A percentile compares a stretch with the other conserved stretches of the same genome.
These are phyloP conservation scores for Druon quercuslanigerum DNA, from an alignment of 1,140 invertebrate genomes.

Conservation along the genomic window DNA sequence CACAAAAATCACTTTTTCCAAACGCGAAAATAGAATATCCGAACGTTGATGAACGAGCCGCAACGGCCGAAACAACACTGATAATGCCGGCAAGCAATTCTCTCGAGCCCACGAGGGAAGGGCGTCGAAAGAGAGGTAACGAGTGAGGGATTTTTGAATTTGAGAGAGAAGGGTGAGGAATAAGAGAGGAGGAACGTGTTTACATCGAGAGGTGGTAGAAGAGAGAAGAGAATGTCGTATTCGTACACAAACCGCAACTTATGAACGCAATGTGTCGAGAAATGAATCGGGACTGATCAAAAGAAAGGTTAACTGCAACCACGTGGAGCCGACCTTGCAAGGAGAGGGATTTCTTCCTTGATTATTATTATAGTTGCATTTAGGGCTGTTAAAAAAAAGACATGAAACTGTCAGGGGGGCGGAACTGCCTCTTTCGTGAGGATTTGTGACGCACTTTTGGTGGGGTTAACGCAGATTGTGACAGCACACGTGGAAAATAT, in stretches of 20 bases:
- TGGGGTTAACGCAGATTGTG: no score
- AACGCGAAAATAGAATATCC: neutral
- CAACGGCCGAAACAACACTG: conserved; percentile 52
- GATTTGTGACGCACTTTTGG: no score
- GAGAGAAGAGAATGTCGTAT: neutral
- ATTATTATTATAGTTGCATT: no score
- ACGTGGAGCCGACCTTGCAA: no score
- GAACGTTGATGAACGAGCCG: conserved; percentile 11
- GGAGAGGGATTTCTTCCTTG: no score
- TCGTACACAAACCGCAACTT: conserved; percentile 1
- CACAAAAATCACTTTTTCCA: conserved; percentile 1
- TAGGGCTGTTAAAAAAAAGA: no score
- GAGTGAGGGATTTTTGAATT: conserved; percentile 11
- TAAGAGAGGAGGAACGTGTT: conserved; percentile 14
- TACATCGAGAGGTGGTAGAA: conserved; percentile 5
- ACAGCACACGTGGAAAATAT: no score
- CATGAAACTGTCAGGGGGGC: no score
- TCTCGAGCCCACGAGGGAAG: conserved; percentile 29
- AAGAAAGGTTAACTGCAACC: no score
- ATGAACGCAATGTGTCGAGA: conserved; percentile 16
- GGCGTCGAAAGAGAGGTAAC: conserved; percentile 35
- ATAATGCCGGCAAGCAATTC: conserved; percentile 40
- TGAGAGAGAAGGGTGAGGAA: conserved; percentile 20
- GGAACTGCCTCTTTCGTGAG: no score
- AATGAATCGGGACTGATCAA: neutral